phyloP scores from a whole-genome alignment of 1,140 invertebrate genomes.

The Diabrotica undecimpunctata region DNA sequence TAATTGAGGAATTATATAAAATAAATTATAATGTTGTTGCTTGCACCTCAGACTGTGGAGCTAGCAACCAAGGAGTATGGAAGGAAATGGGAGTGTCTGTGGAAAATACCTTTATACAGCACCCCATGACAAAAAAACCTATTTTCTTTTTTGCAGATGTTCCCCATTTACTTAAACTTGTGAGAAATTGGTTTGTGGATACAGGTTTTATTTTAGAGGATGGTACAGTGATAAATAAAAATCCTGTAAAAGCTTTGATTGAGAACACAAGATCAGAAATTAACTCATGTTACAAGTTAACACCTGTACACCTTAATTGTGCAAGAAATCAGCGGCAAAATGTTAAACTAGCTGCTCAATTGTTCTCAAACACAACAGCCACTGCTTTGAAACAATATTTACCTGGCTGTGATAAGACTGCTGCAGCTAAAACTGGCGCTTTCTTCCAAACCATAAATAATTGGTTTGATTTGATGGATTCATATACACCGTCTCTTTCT shows the following conservation, averaged over 20 bases:
- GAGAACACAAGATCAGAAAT: not conserved
- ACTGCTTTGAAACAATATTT: not conserved
- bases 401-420: not conserved
- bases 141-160: not conserved
- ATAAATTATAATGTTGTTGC: not conserved
- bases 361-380: not conserved
- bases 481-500: not conserved
- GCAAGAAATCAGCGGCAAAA: not conserved
- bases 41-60: not conserved
- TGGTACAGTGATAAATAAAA: not conserved
- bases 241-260: not conserved
- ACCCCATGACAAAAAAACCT: not conserved
- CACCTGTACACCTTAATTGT: not conserved
- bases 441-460: not conserved
- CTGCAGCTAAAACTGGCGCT: not conserved
- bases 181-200: too few species aligned
- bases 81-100: not conserved
- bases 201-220: not conserved
- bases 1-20: not conserved
- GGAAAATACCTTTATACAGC: not conserved
- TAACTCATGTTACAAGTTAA: too few species aligned
- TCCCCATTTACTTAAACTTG: not conserved
- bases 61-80: not conserved
- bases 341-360: not conserved
- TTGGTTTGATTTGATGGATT: conserved; percentile 5